Evolutionary conservation across 2,797 vertebrate genomes (phyloP), one percentile per base, ranked within the genome.

Genomic region (Myripristis jacobus): DNA sequence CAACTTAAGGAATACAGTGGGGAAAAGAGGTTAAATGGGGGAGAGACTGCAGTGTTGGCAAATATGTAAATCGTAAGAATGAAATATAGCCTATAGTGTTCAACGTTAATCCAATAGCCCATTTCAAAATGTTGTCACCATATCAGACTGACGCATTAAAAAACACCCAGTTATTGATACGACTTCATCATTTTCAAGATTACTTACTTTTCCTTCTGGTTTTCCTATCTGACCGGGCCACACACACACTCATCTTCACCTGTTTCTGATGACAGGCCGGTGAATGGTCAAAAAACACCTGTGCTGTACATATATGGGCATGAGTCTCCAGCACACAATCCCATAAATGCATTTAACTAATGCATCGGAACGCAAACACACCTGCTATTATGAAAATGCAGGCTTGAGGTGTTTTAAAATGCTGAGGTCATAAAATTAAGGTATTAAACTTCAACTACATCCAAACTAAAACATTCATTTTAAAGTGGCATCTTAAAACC

Each of bases 1-100:
- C 22, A 27, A 16, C 15, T 29, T 38, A 36, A 36, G 44, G 24
- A 48, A 7, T 5, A 12, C 52, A 13, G 21, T 29, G 34, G 6
- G 58, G n/a, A 22, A 60, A 46, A 73, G 2, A 48, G 12, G 48
- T 47, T 19, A 47, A 74, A 57, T 43, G 57, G 67, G 31, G 22
- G 41, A 70, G 54, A 64, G 62, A 48, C 2, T 38, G 43, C 11
- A 7, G 22, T 24, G 29, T 59, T 70, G 57, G 25, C 50, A 68
- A 50, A 64, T 56, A 61, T 65, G 57, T 9, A 12, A 19, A 48
- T 75, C 27, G 46, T 55, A 50, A 57, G 11, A 48, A 55, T 29
- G 15, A 55, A 62, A 44, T 43, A 43, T 55, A 27, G 29, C 21
- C 61, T 57, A 10, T 48, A 56, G 15, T 9, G 61, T 53, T 12